Evolutionary conservation across 2,888 invertebrate species (phyloP).

Genomic region (Ectemnius lituratus): DNA sequence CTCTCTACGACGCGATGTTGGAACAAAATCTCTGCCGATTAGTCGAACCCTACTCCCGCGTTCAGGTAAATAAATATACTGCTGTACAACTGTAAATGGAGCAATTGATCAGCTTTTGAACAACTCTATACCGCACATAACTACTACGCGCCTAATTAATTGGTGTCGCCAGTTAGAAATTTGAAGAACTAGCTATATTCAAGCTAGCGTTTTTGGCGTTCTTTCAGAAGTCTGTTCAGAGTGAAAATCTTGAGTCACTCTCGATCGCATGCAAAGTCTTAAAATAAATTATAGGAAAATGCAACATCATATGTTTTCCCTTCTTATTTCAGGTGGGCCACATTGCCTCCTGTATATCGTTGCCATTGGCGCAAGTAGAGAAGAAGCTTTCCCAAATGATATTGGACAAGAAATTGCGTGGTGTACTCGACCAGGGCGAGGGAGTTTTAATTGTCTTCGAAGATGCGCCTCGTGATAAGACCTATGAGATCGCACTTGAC

Average conservation of each 20-base stretch:
- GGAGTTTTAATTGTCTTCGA: constrained; percentile 99
- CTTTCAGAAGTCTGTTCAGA: no score
- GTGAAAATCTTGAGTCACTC: no score
- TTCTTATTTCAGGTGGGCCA: constrained; percentile 83
- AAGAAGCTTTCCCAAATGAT: constrained; percentile 99
- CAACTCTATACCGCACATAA: no score
- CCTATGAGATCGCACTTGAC: constrained; percentile 97
- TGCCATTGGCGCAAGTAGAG: constrained; percentile 95
- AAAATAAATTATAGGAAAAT: not conserved
- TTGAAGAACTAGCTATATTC: no score
- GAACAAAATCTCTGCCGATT: constrained; percentile 99
- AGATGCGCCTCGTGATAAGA: constrained; percentile 95
- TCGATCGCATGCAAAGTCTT: no score
- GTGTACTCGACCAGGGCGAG: constrained; percentile 98
- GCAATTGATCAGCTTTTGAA: no score
- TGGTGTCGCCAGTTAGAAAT: no score
- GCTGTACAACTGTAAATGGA: no score
- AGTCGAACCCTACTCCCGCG: constrained; percentile 98
- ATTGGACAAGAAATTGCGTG: constrained; percentile 97
- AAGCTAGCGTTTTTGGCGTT: no score
- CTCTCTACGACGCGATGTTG: constrained; percentile 98
- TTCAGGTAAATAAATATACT: constrained; percentile 82
- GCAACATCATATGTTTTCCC: constrained; percentile 9
- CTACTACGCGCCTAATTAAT: not conserved
- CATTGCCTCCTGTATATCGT: constrained; percentile 93